Conservation (phyloP, 2,113 vertebrate species). For the Corythaeola cristata region DNA sequence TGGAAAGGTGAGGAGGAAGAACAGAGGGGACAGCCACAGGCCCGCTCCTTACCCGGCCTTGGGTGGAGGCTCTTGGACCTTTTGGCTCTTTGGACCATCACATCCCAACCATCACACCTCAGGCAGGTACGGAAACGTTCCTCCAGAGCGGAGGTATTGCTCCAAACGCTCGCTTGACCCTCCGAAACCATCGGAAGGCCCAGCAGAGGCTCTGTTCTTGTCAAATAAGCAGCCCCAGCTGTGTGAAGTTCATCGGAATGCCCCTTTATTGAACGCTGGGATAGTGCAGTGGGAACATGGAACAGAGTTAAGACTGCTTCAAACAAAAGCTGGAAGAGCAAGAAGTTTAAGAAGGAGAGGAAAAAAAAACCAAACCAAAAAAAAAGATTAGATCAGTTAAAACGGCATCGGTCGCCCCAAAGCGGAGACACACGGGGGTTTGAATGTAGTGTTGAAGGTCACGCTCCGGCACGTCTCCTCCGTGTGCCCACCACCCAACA, state of each 20-base stretch:
- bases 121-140: neutral
- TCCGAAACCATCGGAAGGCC: neutral
- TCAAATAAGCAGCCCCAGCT: constrained; percentile 45
- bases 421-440: neutral
- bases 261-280: constrained; percentile 68
- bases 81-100: neutral
- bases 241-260: constrained; percentile 43
- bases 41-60: rapidly evolving
- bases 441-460: constrained; percentile 55
- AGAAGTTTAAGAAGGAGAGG: constrained; percentile 1
- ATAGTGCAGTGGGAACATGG: constrained; percentile 63
- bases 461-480: constrained; percentile 3
- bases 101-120: too few relatives aligned
- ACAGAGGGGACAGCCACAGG: neutral
- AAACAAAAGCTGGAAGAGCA: constrained; percentile 70
- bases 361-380: neutral
- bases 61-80: too few relatives aligned
- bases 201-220: neutral
- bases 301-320: constrained; percentile 67
- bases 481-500: neutral
- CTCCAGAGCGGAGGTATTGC: rapidly evolving
- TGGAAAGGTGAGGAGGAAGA: neutral
- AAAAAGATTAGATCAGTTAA: constrained; percentile 40
- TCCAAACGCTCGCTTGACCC: rapidly evolving
- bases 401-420: neutral